These are phyloP conservation scores for Schlechtendalia chinensis DNA, from an alignment of 1,140 invertebrate genomes.

Conservation along the genomic window DNA sequence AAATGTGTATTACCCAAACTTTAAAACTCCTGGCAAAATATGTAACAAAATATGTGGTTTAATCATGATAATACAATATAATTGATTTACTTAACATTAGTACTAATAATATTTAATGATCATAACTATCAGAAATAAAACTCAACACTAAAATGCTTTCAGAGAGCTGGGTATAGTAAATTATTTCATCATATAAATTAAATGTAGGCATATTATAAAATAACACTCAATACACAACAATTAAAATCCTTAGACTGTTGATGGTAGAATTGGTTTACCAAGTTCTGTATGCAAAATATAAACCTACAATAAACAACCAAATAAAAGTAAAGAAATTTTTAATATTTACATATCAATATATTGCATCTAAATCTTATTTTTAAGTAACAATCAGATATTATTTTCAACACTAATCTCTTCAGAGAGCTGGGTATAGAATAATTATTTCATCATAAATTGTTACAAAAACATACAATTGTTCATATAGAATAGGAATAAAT, in stretches of 20 bases:
- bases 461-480: not conserved
- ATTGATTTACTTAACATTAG: too few species aligned
- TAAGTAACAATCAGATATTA: not conserved
- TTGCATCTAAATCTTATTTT: not conserved
- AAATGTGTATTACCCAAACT: not conserved
- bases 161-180: conserved; percentile 40
- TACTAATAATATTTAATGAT: not conserved
- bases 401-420: not conserved
- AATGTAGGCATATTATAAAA: not conserved
- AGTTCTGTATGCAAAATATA: conserved; percentile 94
- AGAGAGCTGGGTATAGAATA: conserved; percentile 31
- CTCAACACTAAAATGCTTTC: conserved; percentile 7
- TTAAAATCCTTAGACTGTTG: too few species aligned
- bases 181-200: not conserved
- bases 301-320: conserved; percentile 61
- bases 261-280: conserved; percentile 94
- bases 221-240: too few species aligned
- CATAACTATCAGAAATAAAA: not conserved
- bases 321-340: not conserved
- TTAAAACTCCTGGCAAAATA: too few species aligned
- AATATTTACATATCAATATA: too few species aligned
- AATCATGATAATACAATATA: too few species aligned
- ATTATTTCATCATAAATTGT: not conserved
- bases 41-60: too few species aligned
- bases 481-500: not conserved